Conservation (phyloP, 1,140 invertebrate species). For the Thaumetopoea pityocampa region DNA sequence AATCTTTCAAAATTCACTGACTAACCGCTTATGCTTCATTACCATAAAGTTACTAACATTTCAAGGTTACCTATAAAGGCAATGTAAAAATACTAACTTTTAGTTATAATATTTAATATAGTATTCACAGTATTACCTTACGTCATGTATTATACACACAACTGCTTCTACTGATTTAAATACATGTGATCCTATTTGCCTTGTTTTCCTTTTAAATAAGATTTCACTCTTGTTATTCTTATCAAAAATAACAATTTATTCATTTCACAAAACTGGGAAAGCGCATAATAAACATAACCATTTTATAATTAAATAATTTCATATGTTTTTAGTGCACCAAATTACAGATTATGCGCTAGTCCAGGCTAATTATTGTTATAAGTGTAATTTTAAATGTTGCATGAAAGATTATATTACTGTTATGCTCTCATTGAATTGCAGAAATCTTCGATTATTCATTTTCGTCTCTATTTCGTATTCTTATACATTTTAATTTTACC, state of each 20-base stretch:
- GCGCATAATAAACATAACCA: conserved; percentile 10
- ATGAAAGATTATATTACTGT: no score
- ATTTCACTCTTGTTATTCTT: conserved; percentile 9
- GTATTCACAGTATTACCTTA: conserved; percentile 1
- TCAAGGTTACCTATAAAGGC: neutral
- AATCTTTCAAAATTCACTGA: conserved; percentile 18
- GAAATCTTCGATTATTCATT: conserved; percentile 1
- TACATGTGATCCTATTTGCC: no score
- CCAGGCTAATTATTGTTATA: no score
- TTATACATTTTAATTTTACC: conserved; percentile 1
- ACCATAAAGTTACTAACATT: conserved; percentile 10
- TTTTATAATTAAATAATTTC: conserved; percentile 7
- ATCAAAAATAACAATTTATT: conserved; percentile 2
- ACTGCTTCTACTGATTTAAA: conserved; percentile 8
- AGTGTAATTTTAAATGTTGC: no score
- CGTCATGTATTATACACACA: conserved; percentile 21
- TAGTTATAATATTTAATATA: neutral
- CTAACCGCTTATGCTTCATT: conserved; percentile 21
- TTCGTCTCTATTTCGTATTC: neutral
- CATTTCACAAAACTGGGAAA: neutral
- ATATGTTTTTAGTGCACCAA: no score
- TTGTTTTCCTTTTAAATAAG: conserved; percentile 1
- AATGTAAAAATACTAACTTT: conserved; percentile 8
- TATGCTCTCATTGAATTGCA: neutral
- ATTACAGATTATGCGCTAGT: no score